Conservation (phyloP, 2,113 vertebrate species). For the Marmota monax region DNA sequence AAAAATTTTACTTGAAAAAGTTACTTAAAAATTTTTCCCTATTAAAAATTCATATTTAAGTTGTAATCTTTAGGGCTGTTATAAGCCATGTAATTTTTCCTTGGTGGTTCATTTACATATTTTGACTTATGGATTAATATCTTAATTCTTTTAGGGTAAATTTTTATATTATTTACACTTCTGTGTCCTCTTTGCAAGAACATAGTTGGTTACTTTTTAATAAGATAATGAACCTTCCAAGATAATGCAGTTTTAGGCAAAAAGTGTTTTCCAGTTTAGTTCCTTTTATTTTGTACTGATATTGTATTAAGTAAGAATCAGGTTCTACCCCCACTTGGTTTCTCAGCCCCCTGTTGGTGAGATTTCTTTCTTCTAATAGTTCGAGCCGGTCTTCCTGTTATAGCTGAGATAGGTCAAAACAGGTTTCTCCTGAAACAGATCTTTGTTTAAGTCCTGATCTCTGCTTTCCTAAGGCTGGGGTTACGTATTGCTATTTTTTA, state of each 20-base stretch:
- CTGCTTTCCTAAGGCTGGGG: neutral
- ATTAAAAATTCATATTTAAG: neutral
- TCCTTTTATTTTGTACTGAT: neutral
- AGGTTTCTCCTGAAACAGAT: neutral
- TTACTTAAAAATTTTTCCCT: slow-evolving; percentile 24
- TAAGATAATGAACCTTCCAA: neutral
- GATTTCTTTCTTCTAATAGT: slow-evolving; percentile 23
- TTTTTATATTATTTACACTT: slow-evolving; percentile 10
- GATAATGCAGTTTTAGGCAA: neutral
- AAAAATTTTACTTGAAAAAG: neutral
- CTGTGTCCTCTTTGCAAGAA: slow-evolving; percentile 15
- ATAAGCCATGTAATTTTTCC: neutral
- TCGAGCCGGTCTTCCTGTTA: neutral
- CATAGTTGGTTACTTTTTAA: neutral
- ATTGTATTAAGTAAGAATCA: neutral
- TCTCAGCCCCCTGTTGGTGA: slow-evolving; percentile 22
- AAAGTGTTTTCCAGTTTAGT: slow-evolving; percentile 30
- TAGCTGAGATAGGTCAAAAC: neutral
- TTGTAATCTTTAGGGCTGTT: neutral
- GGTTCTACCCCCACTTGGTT: neutral
- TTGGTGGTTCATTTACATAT: neutral
- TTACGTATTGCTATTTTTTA: neutral
- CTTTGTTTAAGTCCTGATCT: slow-evolving; percentile 20
- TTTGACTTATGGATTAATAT: slow-evolving; percentile 25
- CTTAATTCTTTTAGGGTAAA: neutral